These are phyloP conservation scores for Drosophila lowei DNA, from an alignment of 1,140 invertebrate species.

Conservation along the genomic window DNA sequence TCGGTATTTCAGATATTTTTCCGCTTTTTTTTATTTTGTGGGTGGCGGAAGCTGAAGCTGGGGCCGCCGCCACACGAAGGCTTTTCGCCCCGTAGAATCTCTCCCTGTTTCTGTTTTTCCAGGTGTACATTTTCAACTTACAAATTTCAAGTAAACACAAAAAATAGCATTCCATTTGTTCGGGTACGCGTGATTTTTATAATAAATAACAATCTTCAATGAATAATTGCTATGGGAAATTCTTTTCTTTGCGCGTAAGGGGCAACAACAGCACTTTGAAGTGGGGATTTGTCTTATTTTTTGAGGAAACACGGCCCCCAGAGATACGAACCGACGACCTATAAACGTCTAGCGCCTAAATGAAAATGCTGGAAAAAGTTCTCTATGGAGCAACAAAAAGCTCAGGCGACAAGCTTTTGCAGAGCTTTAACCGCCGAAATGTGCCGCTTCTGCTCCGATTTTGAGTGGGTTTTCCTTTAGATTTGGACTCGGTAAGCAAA, in stretches of 20 bases:
- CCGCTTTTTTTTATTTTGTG: constrained; percentile 58
- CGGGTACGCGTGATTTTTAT: constrained; percentile 19
- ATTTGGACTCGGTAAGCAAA: constrained; percentile 2
- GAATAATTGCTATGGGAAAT: constrained; percentile 41
- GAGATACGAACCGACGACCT: constrained; percentile 40
- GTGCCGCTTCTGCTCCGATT: constrained; percentile 2
- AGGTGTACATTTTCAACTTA: constrained; percentile 68
- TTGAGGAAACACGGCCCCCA: too few species aligned
- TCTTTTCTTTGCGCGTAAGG: constrained; percentile 12
- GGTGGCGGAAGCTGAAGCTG: constrained; percentile 56
- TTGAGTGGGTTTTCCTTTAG: not conserved
- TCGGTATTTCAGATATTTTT: constrained; percentile 51
- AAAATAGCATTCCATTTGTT: constrained; percentile 8
- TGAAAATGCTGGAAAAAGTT: constrained; percentile 68
- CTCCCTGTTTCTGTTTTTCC: constrained; percentile 41
- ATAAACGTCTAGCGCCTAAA: constrained; percentile 54
- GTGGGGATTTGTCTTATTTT: constrained; percentile 35
- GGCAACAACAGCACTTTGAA: constrained; percentile 19
- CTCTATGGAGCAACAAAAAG: constrained; percentile 35
- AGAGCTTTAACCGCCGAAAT: constrained; percentile 35
- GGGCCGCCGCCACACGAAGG: constrained; percentile 17
- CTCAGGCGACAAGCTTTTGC: constrained; percentile 36
- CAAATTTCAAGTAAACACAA: constrained; percentile 23
- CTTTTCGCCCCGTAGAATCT: constrained; percentile 8
- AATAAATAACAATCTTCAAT: constrained; percentile 39